A percentile compares a stretch with the other conserved stretches of the same genome.
Evolutionary conservation across 2,797 vertebrate species (phyloP).

Genomic region (Gambelia wislizenii): DNA sequence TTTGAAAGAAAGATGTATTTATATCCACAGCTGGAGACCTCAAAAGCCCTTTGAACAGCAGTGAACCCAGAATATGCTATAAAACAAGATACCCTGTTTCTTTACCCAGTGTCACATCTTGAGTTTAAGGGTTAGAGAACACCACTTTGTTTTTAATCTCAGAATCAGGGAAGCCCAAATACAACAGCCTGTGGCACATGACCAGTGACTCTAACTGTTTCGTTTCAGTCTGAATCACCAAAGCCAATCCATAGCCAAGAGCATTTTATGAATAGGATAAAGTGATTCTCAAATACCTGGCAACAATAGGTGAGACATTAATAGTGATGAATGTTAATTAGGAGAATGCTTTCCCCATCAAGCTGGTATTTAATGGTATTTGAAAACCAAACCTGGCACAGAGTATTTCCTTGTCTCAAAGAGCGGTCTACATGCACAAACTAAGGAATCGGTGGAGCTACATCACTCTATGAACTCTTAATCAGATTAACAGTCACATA

Average conservation of each 20-base stretch:
- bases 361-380: neutral
- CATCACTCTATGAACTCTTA: neutral
- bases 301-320: neutral
- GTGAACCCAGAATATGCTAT: slow-evolving; percentile 2
- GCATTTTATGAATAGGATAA: neutral
- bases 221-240: neutral
- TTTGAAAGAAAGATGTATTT: slow-evolving; percentile 40
- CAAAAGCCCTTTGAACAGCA: slow-evolving; percentile 27
- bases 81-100: neutral
- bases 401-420: neutral
- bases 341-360: neutral
- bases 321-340: neutral
- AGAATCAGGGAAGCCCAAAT: neutral
- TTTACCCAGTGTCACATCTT: neutral
- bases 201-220: neutral
- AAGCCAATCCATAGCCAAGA: neutral
- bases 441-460: neutral
- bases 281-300: neutral
- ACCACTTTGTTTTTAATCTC: neutral
- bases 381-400: neutral
- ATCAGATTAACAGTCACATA: neutral
- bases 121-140: neutral
- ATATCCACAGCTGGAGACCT: slow-evolving; percentile 26
- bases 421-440: neutral
- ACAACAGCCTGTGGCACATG: neutral